Evolutionary conservation across 2,113 vertebrate genomes (phyloP), one percentile per base, ranked within the genome.

Genomic region (Ceratotherium simum): DNA sequence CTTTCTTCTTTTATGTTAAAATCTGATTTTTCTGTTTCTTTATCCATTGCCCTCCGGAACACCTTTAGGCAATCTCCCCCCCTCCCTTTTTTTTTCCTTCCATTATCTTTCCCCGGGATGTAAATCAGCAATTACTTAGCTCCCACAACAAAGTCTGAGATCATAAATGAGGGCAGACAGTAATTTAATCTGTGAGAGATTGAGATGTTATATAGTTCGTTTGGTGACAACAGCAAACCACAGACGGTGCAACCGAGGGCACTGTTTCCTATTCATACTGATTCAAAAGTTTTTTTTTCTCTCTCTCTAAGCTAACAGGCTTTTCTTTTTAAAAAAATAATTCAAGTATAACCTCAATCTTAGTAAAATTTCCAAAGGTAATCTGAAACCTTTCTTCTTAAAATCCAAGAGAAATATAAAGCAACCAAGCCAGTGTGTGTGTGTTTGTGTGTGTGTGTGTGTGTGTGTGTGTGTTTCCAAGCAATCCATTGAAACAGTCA

Each of bases 51-150:
- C 36, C 46, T 79, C 65, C 51, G 8, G 27, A 65, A 95, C 64
- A 95, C 21, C 42, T 92, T 92, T 75, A 87, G 36, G 60, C 4
- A 33, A 76, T 58, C 36, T 23, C 13, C 83, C 3, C 51, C 3
- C 51, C 12, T 51, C 51, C 2, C 51, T 54, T 23, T 8, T 39
- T 25, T 25, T 58, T 27, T 4, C 5, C 6, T 54, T 42, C 42
- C 8, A 9, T 46, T 69, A 92, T 85, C 36, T 87, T 80, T 93
- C 39, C 36, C 69, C 25, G 5, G 23, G 39, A 90, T 95, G 14
- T 92, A 95, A 96, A 92, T 91, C 58, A 91, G 36, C 36, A 87
- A 73, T 97, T 89, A 95, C 46, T 97, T 75, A 86, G 46, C 5
- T 97, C 67, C n/a, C 39, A 96, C 31, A 81, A 69, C 17, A 62